Conservation (phyloP, 2,113 vertebrate species). For the Sylvicapra grimmia region DNA sequence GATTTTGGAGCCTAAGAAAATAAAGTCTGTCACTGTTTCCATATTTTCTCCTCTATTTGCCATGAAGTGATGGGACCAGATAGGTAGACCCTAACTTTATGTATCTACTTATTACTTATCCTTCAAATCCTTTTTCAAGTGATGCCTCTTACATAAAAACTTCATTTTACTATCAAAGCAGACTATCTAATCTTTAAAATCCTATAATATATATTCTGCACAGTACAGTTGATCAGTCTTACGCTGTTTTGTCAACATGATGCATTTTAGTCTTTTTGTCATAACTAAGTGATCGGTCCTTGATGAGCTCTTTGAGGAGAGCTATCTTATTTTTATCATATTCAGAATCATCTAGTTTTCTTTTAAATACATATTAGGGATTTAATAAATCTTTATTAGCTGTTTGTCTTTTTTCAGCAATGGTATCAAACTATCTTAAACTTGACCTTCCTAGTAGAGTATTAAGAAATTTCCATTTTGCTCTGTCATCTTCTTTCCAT, state of each 20-base stretch:
- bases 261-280: neutral
- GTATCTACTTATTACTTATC: neutral
- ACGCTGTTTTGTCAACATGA: neutral
- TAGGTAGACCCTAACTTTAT: neutral
- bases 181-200: neutral
- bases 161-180: neutral
- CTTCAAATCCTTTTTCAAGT: neutral
- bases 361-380: neutral
- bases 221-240: neutral
- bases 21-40: neutral
- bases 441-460: neutral
- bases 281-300: neutral
- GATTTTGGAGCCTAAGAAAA: neutral
- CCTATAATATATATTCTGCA: neutral
- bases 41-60: neutral
- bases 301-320: neutral
- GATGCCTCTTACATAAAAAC: neutral
- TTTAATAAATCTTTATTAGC: neutral
- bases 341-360: neutral
- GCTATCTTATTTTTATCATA: slow-evolving; percentile 12
- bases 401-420: neutral
- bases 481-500: neutral
- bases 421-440: neutral
- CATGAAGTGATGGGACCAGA: neutral
- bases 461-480: neutral